Evolutionary conservation across 2,113 vertebrate species (phyloP).

Genomic region (Sardina pilchardus): DNA sequence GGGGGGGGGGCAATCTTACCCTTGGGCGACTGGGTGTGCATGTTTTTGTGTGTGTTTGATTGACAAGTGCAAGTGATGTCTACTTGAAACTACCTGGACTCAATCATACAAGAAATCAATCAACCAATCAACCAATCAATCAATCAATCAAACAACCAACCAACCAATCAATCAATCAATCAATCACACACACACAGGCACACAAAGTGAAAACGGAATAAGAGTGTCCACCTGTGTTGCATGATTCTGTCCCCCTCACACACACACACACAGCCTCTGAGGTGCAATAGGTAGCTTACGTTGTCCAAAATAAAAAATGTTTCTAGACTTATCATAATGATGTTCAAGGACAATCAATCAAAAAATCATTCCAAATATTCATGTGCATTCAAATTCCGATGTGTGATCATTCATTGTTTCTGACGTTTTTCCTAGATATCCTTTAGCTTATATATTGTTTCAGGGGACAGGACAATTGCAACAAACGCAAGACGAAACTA

Average conservation of each 20-base stretch:
- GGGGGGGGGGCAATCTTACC: background rate
- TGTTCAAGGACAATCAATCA: background rate
- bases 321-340: background rate
- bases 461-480: background rate
- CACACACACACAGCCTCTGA: background rate
- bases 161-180: background rate
- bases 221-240: background rate
- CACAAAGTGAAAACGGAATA: background rate
- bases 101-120: background rate
- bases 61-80: background rate
- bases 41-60: background rate
- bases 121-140: background rate
- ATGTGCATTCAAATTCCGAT: background rate
- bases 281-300: background rate
- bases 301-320: background rate
- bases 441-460: background rate
- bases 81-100: background rate
- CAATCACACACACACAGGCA: background rate
- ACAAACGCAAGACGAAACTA: background rate
- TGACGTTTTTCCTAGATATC: background rate
- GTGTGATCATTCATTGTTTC: background rate
- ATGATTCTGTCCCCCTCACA: background rate
- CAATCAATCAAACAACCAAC: background rate
- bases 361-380: background rate
- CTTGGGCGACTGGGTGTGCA: background rate